Conservation (phyloP, 1,140 invertebrate species). For the Drosophila dunni region DNA sequence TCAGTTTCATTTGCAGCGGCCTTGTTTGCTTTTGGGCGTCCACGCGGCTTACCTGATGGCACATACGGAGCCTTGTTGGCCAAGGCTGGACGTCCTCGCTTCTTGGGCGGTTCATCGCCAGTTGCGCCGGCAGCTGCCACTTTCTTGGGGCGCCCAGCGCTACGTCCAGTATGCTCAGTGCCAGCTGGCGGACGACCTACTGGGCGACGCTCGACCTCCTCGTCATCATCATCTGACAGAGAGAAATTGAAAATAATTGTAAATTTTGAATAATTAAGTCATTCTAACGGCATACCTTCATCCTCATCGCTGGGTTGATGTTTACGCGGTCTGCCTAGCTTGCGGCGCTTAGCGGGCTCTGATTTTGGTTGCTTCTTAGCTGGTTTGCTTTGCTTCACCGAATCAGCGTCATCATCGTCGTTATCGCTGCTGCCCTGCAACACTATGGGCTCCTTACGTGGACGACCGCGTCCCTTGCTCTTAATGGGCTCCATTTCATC, state of each 20-base stretch:
- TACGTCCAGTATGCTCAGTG: slow-evolving; percentile 67
- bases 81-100: slow-evolving; percentile 60
- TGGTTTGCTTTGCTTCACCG: slow-evolving; percentile 7
- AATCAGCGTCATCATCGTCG: slow-evolving; percentile 37
- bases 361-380: slow-evolving; percentile 31
- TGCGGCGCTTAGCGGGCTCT: slow-evolving; percentile 57
- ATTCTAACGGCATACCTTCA: slow-evolving; percentile 24
- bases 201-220: slow-evolving; percentile 54
- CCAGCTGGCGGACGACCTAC: slow-evolving; percentile 65
- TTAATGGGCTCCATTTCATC: neutral
- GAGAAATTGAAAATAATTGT: too few species aligned
- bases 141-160: slow-evolving; percentile 71
- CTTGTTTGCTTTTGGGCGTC: slow-evolving; percentile 34
- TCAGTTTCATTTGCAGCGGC: slow-evolving; percentile 19
- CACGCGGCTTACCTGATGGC: slow-evolving; percentile 36
- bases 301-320: slow-evolving; percentile 64
- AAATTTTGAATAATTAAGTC: neutral
- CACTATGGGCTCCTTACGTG: slow-evolving; percentile 16
- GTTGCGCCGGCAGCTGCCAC: slow-evolving; percentile 22
- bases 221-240: slow-evolving; percentile 33
- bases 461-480: slow-evolving; percentile 71
- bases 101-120: slow-evolving; percentile 53
- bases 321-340: slow-evolving; percentile 55
- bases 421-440: slow-evolving; percentile 21
- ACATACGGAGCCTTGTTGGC: slow-evolving; percentile 27